Evolutionary conservation across 2,113 vertebrate species (phyloP).

Genomic region (Megaleporinus macrocephalus): DNA sequence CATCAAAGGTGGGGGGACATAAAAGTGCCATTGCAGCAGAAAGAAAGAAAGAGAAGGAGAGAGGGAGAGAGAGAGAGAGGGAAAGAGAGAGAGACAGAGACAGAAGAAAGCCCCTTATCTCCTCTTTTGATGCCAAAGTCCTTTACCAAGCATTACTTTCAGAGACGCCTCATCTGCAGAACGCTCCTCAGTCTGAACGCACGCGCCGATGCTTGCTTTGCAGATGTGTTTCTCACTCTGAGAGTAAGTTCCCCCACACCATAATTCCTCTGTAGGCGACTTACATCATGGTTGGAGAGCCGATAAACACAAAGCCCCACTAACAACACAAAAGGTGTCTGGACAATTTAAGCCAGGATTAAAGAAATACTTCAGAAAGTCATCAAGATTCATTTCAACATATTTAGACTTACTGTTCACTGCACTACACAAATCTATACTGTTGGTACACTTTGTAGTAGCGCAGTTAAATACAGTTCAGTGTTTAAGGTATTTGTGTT

Average conservation of each 20-base stretch:
- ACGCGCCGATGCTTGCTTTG: conserved; percentile 19
- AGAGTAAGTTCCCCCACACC: conserved; percentile 19
- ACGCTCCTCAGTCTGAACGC: conserved; percentile 34
- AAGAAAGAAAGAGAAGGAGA: not conserved
- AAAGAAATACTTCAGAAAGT: not conserved
- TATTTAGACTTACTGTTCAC: too few species aligned
- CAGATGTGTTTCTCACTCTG: conserved; percentile 24
- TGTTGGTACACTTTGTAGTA: too few species aligned
- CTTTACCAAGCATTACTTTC: conserved; percentile 55
- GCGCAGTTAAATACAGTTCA: too few species aligned
- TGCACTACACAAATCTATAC: too few species aligned
- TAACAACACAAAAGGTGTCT: not conserved
- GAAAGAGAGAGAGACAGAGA: conserved; percentile 19
- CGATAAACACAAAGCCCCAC: not conserved
- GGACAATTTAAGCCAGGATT: not conserved
- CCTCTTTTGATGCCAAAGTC: conserved; percentile 51
- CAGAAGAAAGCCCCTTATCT: conserved; percentile 50
- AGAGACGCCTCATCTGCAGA: conserved; percentile 47
- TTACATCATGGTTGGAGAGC: not conserved
- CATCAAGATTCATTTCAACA: too few species aligned
- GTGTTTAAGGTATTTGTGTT: too few species aligned
- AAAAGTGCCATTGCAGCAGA: conserved; percentile 46
- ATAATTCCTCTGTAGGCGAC: conserved; percentile 2
- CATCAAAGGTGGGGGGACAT: conserved; percentile 61
- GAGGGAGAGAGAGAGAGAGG: not conserved